These are phyloP conservation scores for Galbula dea DNA, from an alignment of 2,113 vertebrate species.

Conservation along the genomic window DNA sequence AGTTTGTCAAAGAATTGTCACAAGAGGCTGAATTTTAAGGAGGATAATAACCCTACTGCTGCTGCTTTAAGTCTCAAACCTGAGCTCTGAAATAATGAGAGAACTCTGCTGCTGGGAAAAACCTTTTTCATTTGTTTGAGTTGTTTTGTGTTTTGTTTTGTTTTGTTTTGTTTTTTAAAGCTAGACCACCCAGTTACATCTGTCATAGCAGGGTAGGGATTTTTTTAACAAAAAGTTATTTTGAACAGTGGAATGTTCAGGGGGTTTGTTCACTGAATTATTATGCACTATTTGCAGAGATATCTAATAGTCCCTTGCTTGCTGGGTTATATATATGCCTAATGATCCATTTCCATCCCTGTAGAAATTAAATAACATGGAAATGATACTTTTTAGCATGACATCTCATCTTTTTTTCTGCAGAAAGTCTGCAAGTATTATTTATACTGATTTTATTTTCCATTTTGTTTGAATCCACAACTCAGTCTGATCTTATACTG, in stretches of 20 bases:
- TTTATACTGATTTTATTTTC: conserved; percentile 16
- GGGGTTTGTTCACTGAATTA: conserved; percentile 26
- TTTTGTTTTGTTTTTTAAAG: neutral
- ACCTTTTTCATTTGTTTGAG: neutral
- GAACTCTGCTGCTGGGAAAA: conserved; percentile 12
- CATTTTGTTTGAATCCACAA: neutral
- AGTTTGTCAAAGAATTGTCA: conserved; percentile 75
- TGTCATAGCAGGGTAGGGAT: neutral
- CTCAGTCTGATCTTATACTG: neutral
- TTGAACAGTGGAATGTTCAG: neutral
- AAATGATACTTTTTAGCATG: conserved; percentile 32
- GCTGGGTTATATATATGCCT: conserved; percentile 4
- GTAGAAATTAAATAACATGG: conserved; percentile 2
- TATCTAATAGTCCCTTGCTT: neutral
- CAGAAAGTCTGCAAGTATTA: neutral
- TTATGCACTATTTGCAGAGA: neutral
- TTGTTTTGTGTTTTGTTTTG: no score
- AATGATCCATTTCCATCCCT: conserved; percentile 14
- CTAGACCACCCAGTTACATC: conserved; percentile 15
- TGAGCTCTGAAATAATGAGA: conserved; percentile 57
- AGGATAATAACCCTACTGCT: conserved; percentile 67
- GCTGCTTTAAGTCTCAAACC: conserved; percentile 38
- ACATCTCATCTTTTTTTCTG: neutral
- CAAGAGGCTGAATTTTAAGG: conserved; percentile 47
- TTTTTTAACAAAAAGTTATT: neutral